Percentiles rank a stretch among this genome's conserved stretches.
phyloP scores from a whole-genome alignment of 2,888 invertebrate species.

The Lydus trimaculatus region DNA sequence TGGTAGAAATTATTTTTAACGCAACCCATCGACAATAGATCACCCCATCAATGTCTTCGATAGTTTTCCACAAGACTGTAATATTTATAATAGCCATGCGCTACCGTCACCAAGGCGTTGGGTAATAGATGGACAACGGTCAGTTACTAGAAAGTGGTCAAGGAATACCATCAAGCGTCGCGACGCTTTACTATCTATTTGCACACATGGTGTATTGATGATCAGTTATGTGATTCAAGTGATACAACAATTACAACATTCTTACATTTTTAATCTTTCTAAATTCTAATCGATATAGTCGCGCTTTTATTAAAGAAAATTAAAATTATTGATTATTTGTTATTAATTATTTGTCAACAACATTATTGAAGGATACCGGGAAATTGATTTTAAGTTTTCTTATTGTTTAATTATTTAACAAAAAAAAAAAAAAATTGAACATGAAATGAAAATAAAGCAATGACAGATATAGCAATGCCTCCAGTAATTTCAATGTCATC shows the following conservation, averaged over 20 bases:
- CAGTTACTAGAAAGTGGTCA: slow-evolving; percentile 25
- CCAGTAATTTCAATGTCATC: slow-evolving; percentile 48
- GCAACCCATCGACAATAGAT: background rate
- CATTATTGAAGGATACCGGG: background rate
- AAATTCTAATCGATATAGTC: too few relatives aligned
- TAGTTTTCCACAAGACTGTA: slow-evolving; percentile 8
- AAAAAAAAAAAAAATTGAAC: background rate
- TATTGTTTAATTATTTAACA: background rate
- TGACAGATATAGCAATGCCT: slow-evolving; percentile 40
- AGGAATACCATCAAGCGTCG: slow-evolving; percentile 10
- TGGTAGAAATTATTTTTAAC: slow-evolving; percentile 9
- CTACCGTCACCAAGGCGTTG: slow-evolving; percentile 15
- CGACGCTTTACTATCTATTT: slow-evolving; percentile 16
- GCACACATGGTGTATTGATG: too few relatives aligned
- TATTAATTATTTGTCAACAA: too few relatives aligned
- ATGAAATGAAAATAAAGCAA: slow-evolving; percentile 10
- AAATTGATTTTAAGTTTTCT: background rate
- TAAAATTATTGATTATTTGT: too few relatives aligned
- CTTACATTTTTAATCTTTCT: too few relatives aligned
- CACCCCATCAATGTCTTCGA: background rate
- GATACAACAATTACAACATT: too few relatives aligned
- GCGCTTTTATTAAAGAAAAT: too few relatives aligned
- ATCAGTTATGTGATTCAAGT: too few relatives aligned
- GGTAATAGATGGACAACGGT: slow-evolving; percentile 24
- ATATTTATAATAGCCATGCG: slow-evolving; percentile 21